phyloP scores from a whole-genome alignment of 1,140 invertebrate species.

The Tetranychus cinnabarinus region DNA sequence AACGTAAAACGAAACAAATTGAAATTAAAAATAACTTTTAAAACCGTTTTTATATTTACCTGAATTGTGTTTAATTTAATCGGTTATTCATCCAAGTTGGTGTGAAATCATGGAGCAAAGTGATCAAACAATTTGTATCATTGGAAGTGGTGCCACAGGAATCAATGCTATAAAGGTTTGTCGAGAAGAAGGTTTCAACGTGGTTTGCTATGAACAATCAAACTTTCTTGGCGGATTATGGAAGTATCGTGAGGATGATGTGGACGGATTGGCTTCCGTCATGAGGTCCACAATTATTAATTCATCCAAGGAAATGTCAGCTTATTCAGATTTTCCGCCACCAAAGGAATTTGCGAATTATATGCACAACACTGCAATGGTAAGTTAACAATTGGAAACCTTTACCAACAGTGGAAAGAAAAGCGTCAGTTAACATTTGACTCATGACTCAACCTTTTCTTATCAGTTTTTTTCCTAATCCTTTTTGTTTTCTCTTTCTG shows the following conservation, averaged over 20 bases:
- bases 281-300: slow-evolving; percentile 16
- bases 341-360: slow-evolving; percentile 19
- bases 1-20: too few species aligned
- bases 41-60: too few species aligned
- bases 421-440: background rate
- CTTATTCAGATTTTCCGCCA: slow-evolving; percentile 22
- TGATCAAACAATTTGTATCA: slow-evolving; percentile 17
- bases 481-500: background rate
- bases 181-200: slow-evolving; percentile 20
- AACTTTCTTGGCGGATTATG: slow-evolving; percentile 27
- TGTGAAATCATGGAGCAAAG: too few species aligned
- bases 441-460: background rate
- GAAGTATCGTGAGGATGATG: slow-evolving; percentile 23
- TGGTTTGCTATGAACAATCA: slow-evolving; percentile 23
- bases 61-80: too few species aligned
- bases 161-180: slow-evolving; percentile 24
- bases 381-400: background rate
- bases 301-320: slow-evolving; percentile 19
- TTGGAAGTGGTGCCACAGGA: slow-evolving; percentile 25
- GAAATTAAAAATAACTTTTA: too few species aligned
- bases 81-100: too few species aligned
- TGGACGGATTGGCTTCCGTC: slow-evolving; percentile 16
- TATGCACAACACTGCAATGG: slow-evolving; percentile 19
- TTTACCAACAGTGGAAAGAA: background rate
- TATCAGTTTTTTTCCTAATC: background rate